phyloP scores from a whole-genome alignment of 2,113 vertebrate genomes.

The Catagonus wagneri region DNA sequence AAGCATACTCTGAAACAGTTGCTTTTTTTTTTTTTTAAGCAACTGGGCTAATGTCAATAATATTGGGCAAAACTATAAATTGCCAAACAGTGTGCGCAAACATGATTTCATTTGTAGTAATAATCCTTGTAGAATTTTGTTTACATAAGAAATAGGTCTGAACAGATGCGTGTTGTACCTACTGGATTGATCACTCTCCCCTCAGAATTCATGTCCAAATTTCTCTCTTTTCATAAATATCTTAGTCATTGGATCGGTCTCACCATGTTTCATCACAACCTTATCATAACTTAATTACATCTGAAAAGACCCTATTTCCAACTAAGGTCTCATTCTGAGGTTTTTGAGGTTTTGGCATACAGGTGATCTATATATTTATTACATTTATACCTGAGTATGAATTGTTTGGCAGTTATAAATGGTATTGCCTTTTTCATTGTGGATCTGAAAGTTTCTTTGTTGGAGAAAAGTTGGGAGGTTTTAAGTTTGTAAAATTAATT shows the following conservation, averaged over 20 bases:
- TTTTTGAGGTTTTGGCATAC: not conserved
- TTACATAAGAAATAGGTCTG: not conserved
- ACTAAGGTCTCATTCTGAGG: not conserved
- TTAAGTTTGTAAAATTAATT: not conserved
- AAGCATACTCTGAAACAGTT: not conserved
- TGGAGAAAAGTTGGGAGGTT: not conserved
- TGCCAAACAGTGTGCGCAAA: not conserved
- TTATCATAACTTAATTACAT: not conserved
- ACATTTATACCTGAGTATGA: not conserved
- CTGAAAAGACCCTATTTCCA: not conserved
- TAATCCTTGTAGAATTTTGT: not conserved
- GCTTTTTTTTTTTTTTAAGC: not conserved
- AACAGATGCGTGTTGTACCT: not conserved
- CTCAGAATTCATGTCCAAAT: not conserved
- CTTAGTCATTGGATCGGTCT: not conserved
- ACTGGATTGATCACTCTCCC: not conserved
- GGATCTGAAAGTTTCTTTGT: not conserved
- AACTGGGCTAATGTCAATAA: not conserved
- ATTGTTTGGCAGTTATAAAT: not conserved
- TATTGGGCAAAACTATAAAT: not conserved
- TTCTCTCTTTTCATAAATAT: not conserved
- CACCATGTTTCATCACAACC: not conserved
- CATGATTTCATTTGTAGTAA: not conserved
- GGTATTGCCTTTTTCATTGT: not conserved
- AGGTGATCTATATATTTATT: not conserved